Evolutionary conservation across 2,113 vertebrate genomes (phyloP).

Genomic region (Petrocephalus zakoni): DNA sequence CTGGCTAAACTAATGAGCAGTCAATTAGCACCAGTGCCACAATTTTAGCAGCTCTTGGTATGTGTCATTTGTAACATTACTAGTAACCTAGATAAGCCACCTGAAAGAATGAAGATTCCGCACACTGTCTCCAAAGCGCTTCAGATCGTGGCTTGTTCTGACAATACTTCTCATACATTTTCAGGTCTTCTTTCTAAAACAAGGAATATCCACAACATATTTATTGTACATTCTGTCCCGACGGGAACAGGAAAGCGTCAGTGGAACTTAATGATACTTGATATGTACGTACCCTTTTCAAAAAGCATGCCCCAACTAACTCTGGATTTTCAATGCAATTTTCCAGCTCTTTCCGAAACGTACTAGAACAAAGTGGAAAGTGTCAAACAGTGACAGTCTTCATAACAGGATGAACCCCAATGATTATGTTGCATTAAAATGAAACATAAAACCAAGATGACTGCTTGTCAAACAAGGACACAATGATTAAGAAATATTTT

Average conservation of each 20-base stretch:
- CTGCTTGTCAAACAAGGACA: neutral
- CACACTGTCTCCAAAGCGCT: conserved; percentile 87
- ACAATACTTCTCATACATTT: conserved; percentile 93
- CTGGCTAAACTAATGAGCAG: neutral
- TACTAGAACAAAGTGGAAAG: conserved; percentile 56
- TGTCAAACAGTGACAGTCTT: neutral
- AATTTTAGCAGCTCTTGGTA: neutral
- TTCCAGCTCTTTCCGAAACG: conserved; percentile 85
- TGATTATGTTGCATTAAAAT: neutral
- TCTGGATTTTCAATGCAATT: conserved; percentile 81
- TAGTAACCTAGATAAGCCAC: conserved; percentile 42
- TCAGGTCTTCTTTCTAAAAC: conserved; percentile 85
- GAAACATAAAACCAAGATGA: neutral
- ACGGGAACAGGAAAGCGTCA: neutral
- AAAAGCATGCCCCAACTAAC: conserved; percentile 82
- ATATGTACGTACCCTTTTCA: conserved; percentile 79
- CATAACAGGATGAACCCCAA: neutral
- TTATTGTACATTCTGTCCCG: neutral
- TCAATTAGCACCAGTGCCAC: neutral
- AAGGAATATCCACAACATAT: conserved; percentile 27
- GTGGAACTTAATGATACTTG: neutral
- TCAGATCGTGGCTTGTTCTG: conserved; percentile 88
- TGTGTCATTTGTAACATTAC: neutral
- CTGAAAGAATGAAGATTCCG: conserved; percentile 87
- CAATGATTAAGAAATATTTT: neutral